Evolutionary conservation across 2,113 vertebrate genomes (phyloP), one percentile per base, ranked within the genome.

Genomic region (Gavialis gangeticus): DNA sequence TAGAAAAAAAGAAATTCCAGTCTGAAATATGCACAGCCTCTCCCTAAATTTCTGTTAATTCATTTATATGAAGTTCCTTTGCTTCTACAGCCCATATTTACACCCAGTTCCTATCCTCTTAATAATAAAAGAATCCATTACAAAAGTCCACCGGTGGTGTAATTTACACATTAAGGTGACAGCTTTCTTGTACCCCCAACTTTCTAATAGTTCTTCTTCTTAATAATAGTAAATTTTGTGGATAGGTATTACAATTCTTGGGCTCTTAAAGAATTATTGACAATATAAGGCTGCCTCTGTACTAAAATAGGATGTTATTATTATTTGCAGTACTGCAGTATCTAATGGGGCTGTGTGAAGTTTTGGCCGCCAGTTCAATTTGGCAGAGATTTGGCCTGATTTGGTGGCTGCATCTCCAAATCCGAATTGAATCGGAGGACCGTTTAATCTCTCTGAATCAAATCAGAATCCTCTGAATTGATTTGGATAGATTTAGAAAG

Each of bases 1-100:
- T 75, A 85, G 83, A 95, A 93, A 83, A 80, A 63, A 88, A 97
- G 56, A 63, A 82, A 94, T 93, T 91, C 60, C 89, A 79, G 59
- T 13, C 84, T 71, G 79, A 86, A 60, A 92, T 19, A 9, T 54
- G 79, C 22, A 21, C 62, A 82, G 14, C 9, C 16, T 87, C 69
- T 92, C 66, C 3, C 16, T 92, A 86, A 25, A 93, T 88, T 93
- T 58, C 80, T 81, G 63, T 18, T 75, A 34, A 15, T 79, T 87
- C 59, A 75, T 12, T 82, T 18, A 54, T 1, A 6, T 13, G 10
- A 28, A 4, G 60, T 95, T 84, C 64, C 57, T 87, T 60, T 73
- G 4, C 75, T 56, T 54, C 28, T 15, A 69, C 46, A 82, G 34
- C 19, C 6, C 28, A n/a, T 9, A 37, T 71, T 58, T 37, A 10